A percentile compares a stretch with the other conserved stretches of the same genome.
These are phyloP conservation scores for Cecropterus lyciades DNA, from an alignment of 1,140 invertebrate genomes.

Conservation along the genomic window DNA sequence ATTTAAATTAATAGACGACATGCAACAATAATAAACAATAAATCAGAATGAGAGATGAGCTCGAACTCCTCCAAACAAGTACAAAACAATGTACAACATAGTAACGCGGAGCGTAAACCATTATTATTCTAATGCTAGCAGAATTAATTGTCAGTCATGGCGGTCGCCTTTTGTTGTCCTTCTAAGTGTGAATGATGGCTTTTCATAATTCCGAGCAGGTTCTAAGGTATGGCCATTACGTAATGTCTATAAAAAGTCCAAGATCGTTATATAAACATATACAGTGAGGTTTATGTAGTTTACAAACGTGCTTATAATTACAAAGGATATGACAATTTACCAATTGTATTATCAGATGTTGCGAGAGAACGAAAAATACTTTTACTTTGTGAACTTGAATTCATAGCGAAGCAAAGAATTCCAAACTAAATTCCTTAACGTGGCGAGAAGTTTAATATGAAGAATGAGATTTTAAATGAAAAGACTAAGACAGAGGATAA, in stretches of 20 bases:
- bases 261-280: slow-evolving; percentile 16
- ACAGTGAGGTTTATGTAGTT: not conserved
- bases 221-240: slow-evolving; percentile 23
- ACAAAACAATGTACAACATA: slow-evolving; percentile 5
- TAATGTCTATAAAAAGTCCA: slow-evolving; percentile 20
- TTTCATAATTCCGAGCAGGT: slow-evolving; percentile 35
- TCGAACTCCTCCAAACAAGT: too few relatives aligned
- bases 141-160: slow-evolving; percentile 24
- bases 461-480: too few relatives aligned
- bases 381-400: too few relatives aligned
- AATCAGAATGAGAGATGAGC: too few relatives aligned
- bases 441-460: too few relatives aligned
- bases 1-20: too few relatives aligned
- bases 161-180: slow-evolving; percentile 27
- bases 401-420: too few relatives aligned
- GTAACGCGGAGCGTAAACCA: not conserved
- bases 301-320: not conserved
- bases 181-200: slow-evolving; percentile 24
- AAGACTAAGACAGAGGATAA: too few relatives aligned
- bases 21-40: too few relatives aligned
- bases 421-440: too few relatives aligned
- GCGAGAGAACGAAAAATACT: too few relatives aligned
- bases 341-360: not conserved
- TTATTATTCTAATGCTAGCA: slow-evolving; percentile 26
- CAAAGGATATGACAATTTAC: not conserved